These are phyloP conservation scores for Tribolium madens DNA, from an alignment of 1,140 invertebrate genomes.

Conservation along the genomic window DNA sequence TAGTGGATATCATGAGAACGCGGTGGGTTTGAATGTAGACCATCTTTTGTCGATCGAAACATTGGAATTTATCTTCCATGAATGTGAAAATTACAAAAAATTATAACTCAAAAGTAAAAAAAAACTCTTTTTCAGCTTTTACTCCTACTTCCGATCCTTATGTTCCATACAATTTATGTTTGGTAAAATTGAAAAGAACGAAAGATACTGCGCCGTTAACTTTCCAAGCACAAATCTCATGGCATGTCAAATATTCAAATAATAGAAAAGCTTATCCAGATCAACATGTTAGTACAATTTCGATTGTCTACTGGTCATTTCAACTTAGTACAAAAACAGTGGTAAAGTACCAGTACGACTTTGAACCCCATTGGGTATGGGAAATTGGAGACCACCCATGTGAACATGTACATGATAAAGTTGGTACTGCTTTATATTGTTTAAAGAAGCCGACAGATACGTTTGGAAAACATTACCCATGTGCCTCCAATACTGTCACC, in stretches of 20 bases:
- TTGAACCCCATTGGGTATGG: background rate
- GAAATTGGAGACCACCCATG: background rate
- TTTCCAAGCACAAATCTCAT: background rate
- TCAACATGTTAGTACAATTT: background rate
- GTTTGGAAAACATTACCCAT: background rate
- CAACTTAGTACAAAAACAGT: background rate
- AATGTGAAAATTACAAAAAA: background rate
- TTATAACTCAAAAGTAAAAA: background rate
- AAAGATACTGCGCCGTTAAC: background rate
- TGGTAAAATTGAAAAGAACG: background rate
- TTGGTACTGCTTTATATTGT: background rate
- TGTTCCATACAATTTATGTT: background rate
- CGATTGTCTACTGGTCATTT: background rate
- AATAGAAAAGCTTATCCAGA: background rate
- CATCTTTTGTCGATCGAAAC: background rate
- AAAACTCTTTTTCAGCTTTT: background rate
- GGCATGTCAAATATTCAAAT: background rate
- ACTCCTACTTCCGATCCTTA: background rate
- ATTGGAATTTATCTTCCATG: too few species aligned
- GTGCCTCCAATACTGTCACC: background rate
- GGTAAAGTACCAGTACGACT: background rate
- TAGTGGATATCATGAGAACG: background rate
- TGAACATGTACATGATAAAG: background rate
- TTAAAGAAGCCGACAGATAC: background rate
- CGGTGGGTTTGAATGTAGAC: background rate